Evolutionary conservation across 2,888 invertebrate genomes (phyloP), one percentile per base, ranked within the genome.

Genomic region (Limnephilus auricula): DNA sequence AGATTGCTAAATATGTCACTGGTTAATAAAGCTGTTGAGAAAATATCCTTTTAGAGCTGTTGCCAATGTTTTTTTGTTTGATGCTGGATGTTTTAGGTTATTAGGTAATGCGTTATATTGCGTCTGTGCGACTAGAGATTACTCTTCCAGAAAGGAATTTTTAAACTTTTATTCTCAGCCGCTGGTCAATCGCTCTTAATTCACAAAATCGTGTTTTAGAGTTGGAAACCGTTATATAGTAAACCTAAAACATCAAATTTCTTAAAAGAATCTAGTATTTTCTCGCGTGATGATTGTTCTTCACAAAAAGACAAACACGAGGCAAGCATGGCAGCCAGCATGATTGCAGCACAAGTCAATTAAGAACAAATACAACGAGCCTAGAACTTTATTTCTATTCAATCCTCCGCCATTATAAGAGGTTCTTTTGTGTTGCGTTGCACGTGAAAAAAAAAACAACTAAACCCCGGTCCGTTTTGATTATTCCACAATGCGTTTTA

Each of bases 291-390:
- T 40, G 40, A 84, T 13, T 84, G 80, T 80, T 79, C 31, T 79
- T 2, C 79, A 31, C 5, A 31, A 45, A 31, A 12, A 86, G n/a
- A 40, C 37, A 31, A 50, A 50, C 18, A 78, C 25, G 10, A 79
- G 87, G 18, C n/a, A 34, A 31, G 45, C n/a, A 32, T 9, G 87
- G 34, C 6, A 65, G n/a, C 65, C 31, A n/a, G 25, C 65, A 65
- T 78, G 87, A 88, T 88, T 78, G 87, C 78, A 79, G 87, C 34
- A 25, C 37, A n/a, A 88, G 87, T 88, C 87, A 88, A 88, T 88
- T 78, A 88, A n/a, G 78, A 88, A 88, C 65, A 2, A 34, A 32
- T 18, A 83, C 45, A 40, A 83, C 45, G 90, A 83, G 83, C 25
- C 83, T 34, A 34, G 34, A 32, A 32, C 34, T 5, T 82, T 32